A percentile compares a stretch with the other conserved stretches of the same genome.
These are phyloP conservation scores for Apamea anceps DNA, from an alignment of 2,888 invertebrate species.

Conservation along the genomic window DNA sequence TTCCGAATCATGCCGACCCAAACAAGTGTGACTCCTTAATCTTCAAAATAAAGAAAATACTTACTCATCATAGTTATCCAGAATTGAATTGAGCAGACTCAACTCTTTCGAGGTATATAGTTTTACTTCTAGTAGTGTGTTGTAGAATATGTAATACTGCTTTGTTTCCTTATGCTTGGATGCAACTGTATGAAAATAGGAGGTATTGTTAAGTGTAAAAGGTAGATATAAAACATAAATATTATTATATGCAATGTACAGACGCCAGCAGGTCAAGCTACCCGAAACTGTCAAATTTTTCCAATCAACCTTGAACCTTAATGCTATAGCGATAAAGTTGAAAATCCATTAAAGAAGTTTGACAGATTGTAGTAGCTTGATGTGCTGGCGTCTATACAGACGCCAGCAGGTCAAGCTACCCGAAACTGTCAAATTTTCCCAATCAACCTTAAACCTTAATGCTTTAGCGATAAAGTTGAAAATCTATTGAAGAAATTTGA, in stretches of 20 bases:
- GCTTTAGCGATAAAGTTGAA: too few species aligned
- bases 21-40: neutral
- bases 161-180: constrained; percentile 99
- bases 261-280: too few species aligned
- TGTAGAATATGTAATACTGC: constrained; percentile 98
- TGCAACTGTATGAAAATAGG: constrained; percentile 92
- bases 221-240: neutral
- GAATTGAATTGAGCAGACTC: constrained; percentile 95
- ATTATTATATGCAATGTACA: neutral
- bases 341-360: too few species aligned
- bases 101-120: constrained; percentile 98
- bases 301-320: too few species aligned
- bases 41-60: constrained; percentile 74
- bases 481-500: too few species aligned
- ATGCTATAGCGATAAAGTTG: too few species aligned
- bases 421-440: too few species aligned
- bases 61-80: constrained; percentile 96
- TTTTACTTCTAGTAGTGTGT: constrained; percentile 98
- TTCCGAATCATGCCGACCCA: neutral
- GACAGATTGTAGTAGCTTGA: too few species aligned
- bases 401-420: too few species aligned
- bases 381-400: too few species aligned
- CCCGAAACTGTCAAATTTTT: too few species aligned
- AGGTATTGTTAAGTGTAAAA: neutral
- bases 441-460: too few species aligned